Base-by-base conservation (phyloP, 2,797 vertebrate species). In the Anableps anableps region DNA sequence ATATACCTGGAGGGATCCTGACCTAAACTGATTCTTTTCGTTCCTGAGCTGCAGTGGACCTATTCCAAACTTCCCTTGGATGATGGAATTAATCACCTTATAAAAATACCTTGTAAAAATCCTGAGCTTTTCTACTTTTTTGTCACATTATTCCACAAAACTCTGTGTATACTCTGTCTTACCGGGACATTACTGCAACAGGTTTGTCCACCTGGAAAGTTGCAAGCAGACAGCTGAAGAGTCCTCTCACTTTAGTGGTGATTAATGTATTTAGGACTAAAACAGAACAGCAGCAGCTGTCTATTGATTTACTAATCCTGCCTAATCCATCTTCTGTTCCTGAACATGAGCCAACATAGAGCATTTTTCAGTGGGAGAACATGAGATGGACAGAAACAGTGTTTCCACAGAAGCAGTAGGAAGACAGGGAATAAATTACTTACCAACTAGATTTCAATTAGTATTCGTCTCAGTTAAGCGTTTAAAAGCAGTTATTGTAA, bases 251-350 rank as follows among this genome's bases (percentile, higher is more conserved):
- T 70, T 43, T 43, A 70, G 36, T 70, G 66, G 11, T 2, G 23
- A 70, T 43, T 21, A 70, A 38, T 38, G 6, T 64, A 41, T 73
- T 79, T 38, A 74, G 50, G 64, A 43, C 62, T 64, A 64, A 79
- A 80, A 43, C 19, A 41, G 31, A 78, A 26, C 36, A n/a, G 26
- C 7, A 72, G n/a, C 68, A 45, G 29, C 71, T 34, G 31, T 26
- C 72, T 85, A 60, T 81, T 82, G 68, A 78, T 66, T 62, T 55
- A 47, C 16, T 45, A 50, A 77, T 82, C 55, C n/a, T 29, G 53
- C 4, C 72, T 75, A 76, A 78, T 70, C 26, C 34, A 75, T 70
- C 51, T 76, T 62, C 50, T 78, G 55, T 75, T 76, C 72, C 64
- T 80, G 55, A 71, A 38, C 31, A 47, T 76, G 41, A 62, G 80